Percentiles rank a stretch among this genome's conserved stretches.
phyloP scores from a whole-genome alignment of 2,797 vertebrate genomes.

The Crypturellus tataupa region DNA sequence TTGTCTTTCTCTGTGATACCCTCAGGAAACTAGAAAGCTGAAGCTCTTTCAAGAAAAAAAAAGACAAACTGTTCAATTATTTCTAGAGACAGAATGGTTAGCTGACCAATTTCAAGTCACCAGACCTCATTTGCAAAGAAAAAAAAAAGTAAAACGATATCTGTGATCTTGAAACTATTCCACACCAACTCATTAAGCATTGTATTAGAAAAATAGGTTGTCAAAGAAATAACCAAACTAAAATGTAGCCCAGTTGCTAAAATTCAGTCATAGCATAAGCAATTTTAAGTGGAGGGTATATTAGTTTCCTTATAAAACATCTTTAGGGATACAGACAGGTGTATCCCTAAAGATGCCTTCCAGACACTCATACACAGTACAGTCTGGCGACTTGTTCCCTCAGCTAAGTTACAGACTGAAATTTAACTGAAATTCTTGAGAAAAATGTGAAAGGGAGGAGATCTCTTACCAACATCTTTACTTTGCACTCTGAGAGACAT shows the following conservation, averaged over 20 bases:
- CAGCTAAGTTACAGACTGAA: not conserved
- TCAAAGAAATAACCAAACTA: not conserved
- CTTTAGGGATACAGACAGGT: not conserved
- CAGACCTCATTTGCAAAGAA: not conserved
- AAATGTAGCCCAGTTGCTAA: constrained; percentile 6
- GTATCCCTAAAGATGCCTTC: not conserved
- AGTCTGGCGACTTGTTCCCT: not conserved
- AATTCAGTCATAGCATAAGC: constrained; percentile 3
- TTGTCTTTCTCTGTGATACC: not conserved
- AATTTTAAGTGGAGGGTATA: not conserved
- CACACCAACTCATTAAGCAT: not conserved
- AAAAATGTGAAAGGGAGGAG: not conserved
- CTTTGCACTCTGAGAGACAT: not conserved
- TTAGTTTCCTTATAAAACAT: not conserved
- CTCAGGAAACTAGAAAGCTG: not conserved
- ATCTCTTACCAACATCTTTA: not conserved
- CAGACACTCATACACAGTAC: not conserved
- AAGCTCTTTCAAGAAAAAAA: not conserved
- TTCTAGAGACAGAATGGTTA: too few species aligned
- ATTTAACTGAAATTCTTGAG: not conserved
- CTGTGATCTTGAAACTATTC: not conserved
- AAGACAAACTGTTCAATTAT: too few species aligned
- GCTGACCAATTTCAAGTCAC: constrained; percentile 10
- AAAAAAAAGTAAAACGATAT: not conserved
- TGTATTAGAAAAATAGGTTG: not conserved